phyloP scores from a whole-genome alignment of 2,888 invertebrate genomes.

The Glyphotaelius pellucidus region DNA sequence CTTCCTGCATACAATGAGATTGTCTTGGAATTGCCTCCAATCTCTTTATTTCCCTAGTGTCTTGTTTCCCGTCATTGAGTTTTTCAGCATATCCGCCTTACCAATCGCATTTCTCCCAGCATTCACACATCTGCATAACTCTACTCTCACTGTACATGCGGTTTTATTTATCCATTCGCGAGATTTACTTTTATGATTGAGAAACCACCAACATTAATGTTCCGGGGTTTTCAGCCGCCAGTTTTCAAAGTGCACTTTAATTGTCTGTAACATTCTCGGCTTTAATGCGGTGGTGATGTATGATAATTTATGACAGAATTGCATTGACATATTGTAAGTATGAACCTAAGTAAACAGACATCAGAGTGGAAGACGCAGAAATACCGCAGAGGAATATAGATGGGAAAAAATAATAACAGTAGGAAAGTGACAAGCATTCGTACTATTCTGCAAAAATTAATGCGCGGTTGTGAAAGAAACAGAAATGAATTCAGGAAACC shows the following conservation, averaged over 20 bases:
- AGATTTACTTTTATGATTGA: background rate
- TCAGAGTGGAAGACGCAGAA: background rate
- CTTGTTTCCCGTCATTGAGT: background rate
- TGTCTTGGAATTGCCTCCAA: background rate
- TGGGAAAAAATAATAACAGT: background rate
- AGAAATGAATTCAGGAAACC: background rate
- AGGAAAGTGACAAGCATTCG: background rate
- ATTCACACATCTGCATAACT: background rate
- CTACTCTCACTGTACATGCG: background rate
- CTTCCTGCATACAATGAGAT: background rate
- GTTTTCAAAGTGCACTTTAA: background rate
- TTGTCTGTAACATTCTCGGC: background rate
- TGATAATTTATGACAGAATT: background rate
- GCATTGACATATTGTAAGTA: background rate
- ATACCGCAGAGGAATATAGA: background rate
- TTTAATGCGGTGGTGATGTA: background rate
- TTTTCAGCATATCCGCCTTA: background rate
- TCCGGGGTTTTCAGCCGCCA: background rate
- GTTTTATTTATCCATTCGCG: background rate
- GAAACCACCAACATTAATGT: background rate
- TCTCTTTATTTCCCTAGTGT: background rate
- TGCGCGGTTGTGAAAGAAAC: background rate
- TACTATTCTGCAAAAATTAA: background rate
- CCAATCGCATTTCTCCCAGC: background rate
- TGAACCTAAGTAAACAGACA: background rate